phyloP scores from a whole-genome alignment of 2,888 invertebrate genomes.

The Synanthedon tipuliformis region DNA sequence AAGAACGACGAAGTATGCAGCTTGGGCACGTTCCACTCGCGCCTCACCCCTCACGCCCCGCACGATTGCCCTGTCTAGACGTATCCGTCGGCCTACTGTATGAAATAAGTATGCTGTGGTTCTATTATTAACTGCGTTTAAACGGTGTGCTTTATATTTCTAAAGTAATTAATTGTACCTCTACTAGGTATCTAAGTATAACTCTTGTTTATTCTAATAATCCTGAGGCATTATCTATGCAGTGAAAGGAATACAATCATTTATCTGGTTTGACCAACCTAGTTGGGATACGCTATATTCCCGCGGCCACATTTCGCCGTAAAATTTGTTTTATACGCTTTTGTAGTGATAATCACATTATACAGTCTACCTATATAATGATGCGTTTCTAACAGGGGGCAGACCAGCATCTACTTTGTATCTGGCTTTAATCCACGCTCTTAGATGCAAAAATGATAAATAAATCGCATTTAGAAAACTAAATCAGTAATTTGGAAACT shows the following conservation, averaged over 20 bases:
- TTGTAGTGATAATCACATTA: background rate
- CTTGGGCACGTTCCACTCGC: too few species aligned
- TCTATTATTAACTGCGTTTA: too few species aligned
- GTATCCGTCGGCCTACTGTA: too few species aligned
- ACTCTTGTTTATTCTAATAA: background rate
- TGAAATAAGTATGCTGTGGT: too few species aligned
- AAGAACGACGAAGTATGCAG: too few species aligned
- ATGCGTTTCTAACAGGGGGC: background rate
- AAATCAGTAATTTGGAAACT: too few species aligned
- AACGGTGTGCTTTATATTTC: too few species aligned
- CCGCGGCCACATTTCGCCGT: background rate
- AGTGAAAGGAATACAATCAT: slow-evolving; percentile 6
- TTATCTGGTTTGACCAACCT: slow-evolving; percentile 1
- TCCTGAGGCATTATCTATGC: slow-evolving; percentile 3
- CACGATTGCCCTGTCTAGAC: too few species aligned
- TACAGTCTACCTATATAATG: background rate
- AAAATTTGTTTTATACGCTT: background rate
- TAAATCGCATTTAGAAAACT: too few species aligned
- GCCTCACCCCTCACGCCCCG: too few species aligned
- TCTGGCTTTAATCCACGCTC: background rate
- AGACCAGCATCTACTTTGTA: background rate
- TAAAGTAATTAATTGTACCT: slow-evolving; percentile 3
- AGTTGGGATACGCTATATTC: slow-evolving; percentile 3
- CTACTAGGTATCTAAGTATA: too few species aligned
- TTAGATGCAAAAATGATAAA: background rate